These are phyloP conservation scores for Myotis brandtii DNA, from an alignment of 2,113 vertebrate genomes.

Conservation along the genomic window DNA sequence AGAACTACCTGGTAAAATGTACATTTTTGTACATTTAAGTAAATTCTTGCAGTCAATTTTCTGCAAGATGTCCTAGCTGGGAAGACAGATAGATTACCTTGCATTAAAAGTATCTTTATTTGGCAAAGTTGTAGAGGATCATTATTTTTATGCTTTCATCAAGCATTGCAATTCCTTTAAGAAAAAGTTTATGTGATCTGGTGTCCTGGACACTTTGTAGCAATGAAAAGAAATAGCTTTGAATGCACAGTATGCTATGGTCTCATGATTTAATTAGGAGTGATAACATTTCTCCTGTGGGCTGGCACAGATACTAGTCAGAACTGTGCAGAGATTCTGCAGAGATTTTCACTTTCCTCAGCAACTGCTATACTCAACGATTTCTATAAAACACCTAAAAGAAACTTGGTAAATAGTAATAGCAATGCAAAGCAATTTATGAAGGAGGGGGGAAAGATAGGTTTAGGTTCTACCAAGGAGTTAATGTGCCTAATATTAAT, in stretches of 20 bases:
- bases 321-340: background rate
- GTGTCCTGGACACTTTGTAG: background rate
- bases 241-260: background rate
- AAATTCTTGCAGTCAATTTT: background rate
- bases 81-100: background rate
- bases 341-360: background rate
- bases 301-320: background rate
- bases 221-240: background rate
- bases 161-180: background rate
- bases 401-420: background rate
- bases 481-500: background rate
- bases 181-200: background rate
- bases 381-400: background rate
- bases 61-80: background rate
- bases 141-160: constrained; percentile 16
- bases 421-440: background rate
- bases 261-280: background rate
- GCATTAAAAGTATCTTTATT: background rate
- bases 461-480: background rate
- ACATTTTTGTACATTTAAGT: background rate
- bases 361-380: background rate
- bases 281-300: background rate
- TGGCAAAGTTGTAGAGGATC: background rate
- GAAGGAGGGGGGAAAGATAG: background rate
- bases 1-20: background rate